These are phyloP conservation scores for Apteryx mantelli DNA, from an alignment of 2,113 vertebrate genomes.

Conservation along the genomic window DNA sequence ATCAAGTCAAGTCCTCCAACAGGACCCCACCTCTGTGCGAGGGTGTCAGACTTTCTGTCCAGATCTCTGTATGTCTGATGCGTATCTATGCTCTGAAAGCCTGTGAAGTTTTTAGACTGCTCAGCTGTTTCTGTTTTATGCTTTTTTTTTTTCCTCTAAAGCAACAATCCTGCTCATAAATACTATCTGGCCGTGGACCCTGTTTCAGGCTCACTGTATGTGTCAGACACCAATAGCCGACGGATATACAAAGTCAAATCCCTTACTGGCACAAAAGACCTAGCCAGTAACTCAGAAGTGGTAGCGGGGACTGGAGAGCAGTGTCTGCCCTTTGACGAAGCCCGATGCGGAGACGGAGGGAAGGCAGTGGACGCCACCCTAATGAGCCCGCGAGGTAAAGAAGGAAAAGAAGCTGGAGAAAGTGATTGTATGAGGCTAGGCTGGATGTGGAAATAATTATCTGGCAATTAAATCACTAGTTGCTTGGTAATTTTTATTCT, in stretches of 20 bases:
- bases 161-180: conserved; percentile 98
- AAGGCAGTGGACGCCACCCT: conserved; percentile 97
- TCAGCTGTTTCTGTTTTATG: conserved; percentile 59
- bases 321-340: conserved; percentile 96
- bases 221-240: conserved; percentile 96
- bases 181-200: conserved; percentile 98
- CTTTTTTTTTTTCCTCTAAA: conserved; percentile 72
- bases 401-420: background rate
- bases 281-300: conserved; percentile 92
- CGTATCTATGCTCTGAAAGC: conserved; percentile 15
- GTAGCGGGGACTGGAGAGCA: conserved; percentile 97
- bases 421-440: background rate
- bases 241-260: conserved; percentile 91
- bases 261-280: conserved; percentile 86
- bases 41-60: conserved; percentile 62
- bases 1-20: background rate
- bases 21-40: background rate
- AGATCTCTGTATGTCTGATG: conserved; percentile 74
- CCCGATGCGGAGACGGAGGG: conserved; percentile 94
- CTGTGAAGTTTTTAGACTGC: conserved; percentile 41
- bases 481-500: conserved; percentile 63
- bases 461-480: conserved; percentile 39
- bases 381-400: conserved; percentile 97
- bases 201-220: conserved; percentile 91
- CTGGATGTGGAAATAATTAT: conserved; percentile 56